A percentile compares a stretch with the other conserved stretches of the same genome.
Evolutionary conservation across 2,113 vertebrate genomes (phyloP).

Genomic region (Istiophorus platypterus): DNA sequence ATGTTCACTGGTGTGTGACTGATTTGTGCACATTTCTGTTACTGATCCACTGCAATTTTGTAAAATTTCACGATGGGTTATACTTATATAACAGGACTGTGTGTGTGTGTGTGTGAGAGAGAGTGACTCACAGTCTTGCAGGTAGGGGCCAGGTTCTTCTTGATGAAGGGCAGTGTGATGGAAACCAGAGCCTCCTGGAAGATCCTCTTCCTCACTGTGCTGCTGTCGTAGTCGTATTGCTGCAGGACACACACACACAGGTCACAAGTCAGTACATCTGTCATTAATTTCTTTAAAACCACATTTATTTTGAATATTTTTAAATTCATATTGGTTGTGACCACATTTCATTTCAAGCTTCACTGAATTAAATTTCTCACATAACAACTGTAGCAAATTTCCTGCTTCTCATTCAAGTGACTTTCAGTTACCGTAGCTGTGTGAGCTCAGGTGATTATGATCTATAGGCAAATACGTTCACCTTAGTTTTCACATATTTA

Average conservation of each 20-base stretch:
- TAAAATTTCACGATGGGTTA: background rate
- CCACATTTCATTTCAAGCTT: background rate
- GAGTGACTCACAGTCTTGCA: slow-evolving; percentile 89
- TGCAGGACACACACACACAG: slow-evolving; percentile 74
- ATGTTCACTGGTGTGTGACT: too few species aligned
- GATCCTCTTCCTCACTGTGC: slow-evolving; percentile 92
- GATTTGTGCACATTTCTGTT: too few species aligned
- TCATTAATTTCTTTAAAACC: background rate
- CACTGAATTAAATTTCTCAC: background rate
- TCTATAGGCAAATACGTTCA: too few species aligned
- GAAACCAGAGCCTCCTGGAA: slow-evolving; percentile 91
- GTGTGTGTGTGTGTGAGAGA: background rate
- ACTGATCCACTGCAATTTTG: too few species aligned
- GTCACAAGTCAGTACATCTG: background rate
- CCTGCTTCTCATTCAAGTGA: too few species aligned
- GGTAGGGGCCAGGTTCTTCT: slow-evolving; percentile 86
- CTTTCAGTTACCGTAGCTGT: too few species aligned
- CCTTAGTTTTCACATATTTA: background rate
- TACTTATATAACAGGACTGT: background rate
- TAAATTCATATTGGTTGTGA: background rate
- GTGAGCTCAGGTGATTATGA: too few species aligned
- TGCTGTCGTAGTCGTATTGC: slow-evolving; percentile 98
- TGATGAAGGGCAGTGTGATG: slow-evolving; percentile 92
- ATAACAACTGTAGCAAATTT: too few species aligned
- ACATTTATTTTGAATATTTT: background rate